Evolutionary conservation across 1,140 invertebrate species (phyloP), one percentile per base, ranked within the genome.

Genomic region (Bombus huntii): DNA sequence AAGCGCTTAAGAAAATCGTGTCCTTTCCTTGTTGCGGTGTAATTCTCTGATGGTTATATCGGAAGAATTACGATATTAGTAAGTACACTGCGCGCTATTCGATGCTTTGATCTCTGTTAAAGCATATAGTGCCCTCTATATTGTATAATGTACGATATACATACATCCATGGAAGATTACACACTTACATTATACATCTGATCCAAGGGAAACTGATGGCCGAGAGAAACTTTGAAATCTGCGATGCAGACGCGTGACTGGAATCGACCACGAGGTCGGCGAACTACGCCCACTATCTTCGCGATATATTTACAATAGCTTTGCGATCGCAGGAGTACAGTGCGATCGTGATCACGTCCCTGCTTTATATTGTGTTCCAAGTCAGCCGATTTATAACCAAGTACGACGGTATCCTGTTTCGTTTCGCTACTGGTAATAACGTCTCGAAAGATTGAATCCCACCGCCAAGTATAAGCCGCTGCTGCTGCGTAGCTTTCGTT

Each of bases 181-280:
- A 18, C 8, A 8, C 18, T 22, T 22, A 22, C 47, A 18, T 53
- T 53, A 53, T 53, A 53, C 47, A 18, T 22, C 18, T 22, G 59
- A 62, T 62, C 59, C 59, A 62, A 62, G 28, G 28, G 59, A n/a
- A 62, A 62, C 28, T 10, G 28, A 62, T n/a, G 59, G 59, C 1
- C 59, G 31, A 28, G 42, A 65, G 37, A 62, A 79, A 79, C 66
- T 79, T 79, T 84, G 78, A 84, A 84, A 84, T 79, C 82, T 72
- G 75, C 44, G 75, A 84, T 62, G 75, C 44, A 47, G 31, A 39
- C 39, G 53, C 82, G 82, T 84, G 82, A 79, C 75, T 84, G 2
- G 82, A 79, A 79, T 79, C 9, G 65, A 15, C 34, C 9, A 18
- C 28, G 44, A 76, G 25, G 57, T 6, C 15, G 28, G 12, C 39